These are phyloP conservation scores for Parnassius glacialis DNA, from an alignment of 2,888 invertebrate species.

Conservation along the genomic window DNA sequence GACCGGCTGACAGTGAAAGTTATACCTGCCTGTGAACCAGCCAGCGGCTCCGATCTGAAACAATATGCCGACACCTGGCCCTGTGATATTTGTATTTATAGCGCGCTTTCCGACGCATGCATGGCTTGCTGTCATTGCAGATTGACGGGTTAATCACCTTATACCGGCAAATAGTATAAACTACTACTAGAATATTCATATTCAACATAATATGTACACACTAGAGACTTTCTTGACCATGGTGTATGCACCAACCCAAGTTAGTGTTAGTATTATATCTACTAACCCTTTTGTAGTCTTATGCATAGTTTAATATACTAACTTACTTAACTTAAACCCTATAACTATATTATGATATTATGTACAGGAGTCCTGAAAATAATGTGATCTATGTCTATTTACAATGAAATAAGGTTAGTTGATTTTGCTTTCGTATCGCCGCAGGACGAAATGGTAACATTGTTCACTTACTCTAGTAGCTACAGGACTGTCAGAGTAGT, in stretches of 20 bases:
- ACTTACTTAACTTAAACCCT: conserved; percentile 27
- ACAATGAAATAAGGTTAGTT: conserved; percentile 70
- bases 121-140: conserved; percentile 5
- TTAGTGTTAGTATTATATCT: conserved; percentile 18
- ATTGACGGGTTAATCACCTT: conserved; percentile 35
- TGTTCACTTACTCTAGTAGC: conserved; percentile 89
- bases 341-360: conserved; percentile 39
- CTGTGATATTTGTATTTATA: conserved; percentile 50
- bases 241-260: conserved; percentile 18
- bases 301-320: conserved; percentile 6
- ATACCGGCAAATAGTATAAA: conserved; percentile 27
- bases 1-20: conserved; percentile 97
- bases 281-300: neutral
- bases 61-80: conserved; percentile 75
- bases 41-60: conserved; percentile 94
- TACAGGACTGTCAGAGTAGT: conserved; percentile 89
- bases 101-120: conserved; percentile 32
- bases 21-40: conserved; percentile 97
- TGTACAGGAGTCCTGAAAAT: conserved; percentile 53
- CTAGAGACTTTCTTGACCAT: neutral
- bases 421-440: conserved; percentile 37
- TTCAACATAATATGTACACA: conserved; percentile 24
- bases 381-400: conserved; percentile 59
- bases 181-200: conserved; percentile 22
- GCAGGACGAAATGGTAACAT: conserved; percentile 36